phyloP scores from a whole-genome alignment of 1,140 invertebrate genomes.

The Ceratina calcarata region DNA sequence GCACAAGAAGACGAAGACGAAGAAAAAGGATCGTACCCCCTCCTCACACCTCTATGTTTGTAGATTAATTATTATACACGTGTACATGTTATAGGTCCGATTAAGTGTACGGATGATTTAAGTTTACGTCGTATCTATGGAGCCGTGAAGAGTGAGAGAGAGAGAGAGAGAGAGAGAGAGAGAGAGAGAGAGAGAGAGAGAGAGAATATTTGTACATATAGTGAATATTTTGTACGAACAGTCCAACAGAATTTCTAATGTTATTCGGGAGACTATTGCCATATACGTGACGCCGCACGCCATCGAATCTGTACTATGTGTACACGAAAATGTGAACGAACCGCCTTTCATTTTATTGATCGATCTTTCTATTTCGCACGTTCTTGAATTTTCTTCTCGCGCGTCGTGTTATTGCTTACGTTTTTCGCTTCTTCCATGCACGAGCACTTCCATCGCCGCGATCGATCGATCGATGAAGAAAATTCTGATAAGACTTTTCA shows the following conservation, averaged over 20 bases:
- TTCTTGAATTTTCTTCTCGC: neutral
- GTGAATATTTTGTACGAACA: slow-evolving; percentile 61
- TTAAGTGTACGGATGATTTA: slow-evolving; percentile 37
- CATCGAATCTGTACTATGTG: slow-evolving; percentile 20
- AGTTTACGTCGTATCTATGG: slow-evolving; percentile 9
- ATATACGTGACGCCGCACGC: slow-evolving; percentile 30
- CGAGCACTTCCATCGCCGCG: no score
- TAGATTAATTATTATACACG: slow-evolving; percentile 46
- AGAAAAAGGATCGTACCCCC: neutral
- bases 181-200: neutral
- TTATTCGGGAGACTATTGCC: slow-evolving; percentile 32
- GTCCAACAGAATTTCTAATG: slow-evolving; percentile 26
- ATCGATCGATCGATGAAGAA: neutral
- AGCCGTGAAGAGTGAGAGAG: neutral
- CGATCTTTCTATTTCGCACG: neutral
- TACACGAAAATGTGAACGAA: slow-evolving; percentile 5
- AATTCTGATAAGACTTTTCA: neutral
- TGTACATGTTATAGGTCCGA: slow-evolving; percentile 44
- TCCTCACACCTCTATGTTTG: slow-evolving; percentile 12
- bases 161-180: neutral
- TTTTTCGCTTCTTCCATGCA: no score
- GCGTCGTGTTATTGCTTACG: neutral
- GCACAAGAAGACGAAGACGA: neutral
- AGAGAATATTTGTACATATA: slow-evolving; percentile 52
- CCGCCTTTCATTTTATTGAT: neutral